These are phyloP conservation scores for Phengaris alcon DNA, from an alignment of 2,888 invertebrate genomes.

Conservation along the genomic window DNA sequence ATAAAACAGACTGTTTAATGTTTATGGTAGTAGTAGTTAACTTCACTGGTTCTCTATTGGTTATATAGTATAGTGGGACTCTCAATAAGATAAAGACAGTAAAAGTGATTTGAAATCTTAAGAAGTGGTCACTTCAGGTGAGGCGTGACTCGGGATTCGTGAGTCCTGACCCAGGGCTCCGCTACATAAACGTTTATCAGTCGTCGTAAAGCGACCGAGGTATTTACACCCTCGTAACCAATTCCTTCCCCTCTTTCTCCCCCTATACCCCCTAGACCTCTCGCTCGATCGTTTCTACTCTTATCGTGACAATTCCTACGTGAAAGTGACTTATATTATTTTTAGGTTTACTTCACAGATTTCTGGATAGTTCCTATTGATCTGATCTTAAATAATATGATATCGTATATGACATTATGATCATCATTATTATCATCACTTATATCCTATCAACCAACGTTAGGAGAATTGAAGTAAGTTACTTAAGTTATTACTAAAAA, in stretches of 20 bases:
- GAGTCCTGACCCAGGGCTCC: neutral
- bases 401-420: neutral
- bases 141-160: neutral
- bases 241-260: neutral
- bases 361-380: neutral
- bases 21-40: neutral
- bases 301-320: neutral
- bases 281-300: constrained; percentile 5
- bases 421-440: neutral
- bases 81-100: constrained; percentile 29
- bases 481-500: no score
- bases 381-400: neutral
- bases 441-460: neutral
- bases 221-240: constrained; percentile 31
- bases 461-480: neutral
- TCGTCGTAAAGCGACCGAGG: constrained; percentile 18
- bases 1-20: neutral
- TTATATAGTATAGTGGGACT: constrained; percentile 8
- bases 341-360: neutral
- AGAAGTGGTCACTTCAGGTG: constrained; percentile 11
- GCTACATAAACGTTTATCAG: constrained; percentile 21
- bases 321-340: neutral
- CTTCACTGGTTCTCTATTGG: neutral
- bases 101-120: constrained; percentile 26
- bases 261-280: neutral